Conservation (phyloP, 1,140 invertebrate species). For the Drosophila lacteicornis region DNA sequence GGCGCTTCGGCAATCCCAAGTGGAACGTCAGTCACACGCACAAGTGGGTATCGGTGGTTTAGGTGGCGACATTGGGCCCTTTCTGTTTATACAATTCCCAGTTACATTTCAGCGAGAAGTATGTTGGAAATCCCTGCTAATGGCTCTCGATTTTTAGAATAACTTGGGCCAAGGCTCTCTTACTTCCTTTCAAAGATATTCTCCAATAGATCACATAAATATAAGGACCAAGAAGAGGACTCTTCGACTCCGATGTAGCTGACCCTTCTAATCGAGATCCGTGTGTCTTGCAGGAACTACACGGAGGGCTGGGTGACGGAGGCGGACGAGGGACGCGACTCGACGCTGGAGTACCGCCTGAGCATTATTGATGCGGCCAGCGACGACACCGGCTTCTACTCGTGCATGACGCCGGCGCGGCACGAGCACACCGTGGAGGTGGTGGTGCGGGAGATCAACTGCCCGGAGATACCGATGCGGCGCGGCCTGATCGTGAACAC, state of each 20-base stretch:
- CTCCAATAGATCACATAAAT: not conserved
- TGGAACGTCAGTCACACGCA: constrained; percentile 91
- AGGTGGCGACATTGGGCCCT: not conserved
- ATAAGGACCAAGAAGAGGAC: not conserved
- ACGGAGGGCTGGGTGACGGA: constrained; percentile 93
- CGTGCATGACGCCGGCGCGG: constrained; percentile 92
- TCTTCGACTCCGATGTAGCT: not conserved
- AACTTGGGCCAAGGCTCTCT: not conserved
- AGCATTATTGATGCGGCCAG: constrained; percentile 91
- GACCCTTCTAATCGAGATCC: not conserved
- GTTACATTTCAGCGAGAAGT: constrained; percentile 13
- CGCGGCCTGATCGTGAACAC: constrained; percentile 90
- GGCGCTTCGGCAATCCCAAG: constrained; percentile 92
- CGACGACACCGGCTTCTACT: constrained; percentile 92
- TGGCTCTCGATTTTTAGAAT: not conserved
- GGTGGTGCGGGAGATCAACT: constrained; percentile 92
- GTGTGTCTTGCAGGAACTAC: constrained; percentile 87
- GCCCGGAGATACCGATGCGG: constrained; percentile 88
- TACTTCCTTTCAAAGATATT: not conserved
- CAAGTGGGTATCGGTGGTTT: constrained; percentile 85
- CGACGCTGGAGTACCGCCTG: constrained; percentile 92
- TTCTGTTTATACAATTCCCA: constrained; percentile 4
- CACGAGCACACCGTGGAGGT: constrained; percentile 93
- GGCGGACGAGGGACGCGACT: constrained; percentile 91
- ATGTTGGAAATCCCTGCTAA: not conserved